Base-by-base conservation (phyloP, 2,888 invertebrate genomes). In the Hypsopygia costalis region DNA sequence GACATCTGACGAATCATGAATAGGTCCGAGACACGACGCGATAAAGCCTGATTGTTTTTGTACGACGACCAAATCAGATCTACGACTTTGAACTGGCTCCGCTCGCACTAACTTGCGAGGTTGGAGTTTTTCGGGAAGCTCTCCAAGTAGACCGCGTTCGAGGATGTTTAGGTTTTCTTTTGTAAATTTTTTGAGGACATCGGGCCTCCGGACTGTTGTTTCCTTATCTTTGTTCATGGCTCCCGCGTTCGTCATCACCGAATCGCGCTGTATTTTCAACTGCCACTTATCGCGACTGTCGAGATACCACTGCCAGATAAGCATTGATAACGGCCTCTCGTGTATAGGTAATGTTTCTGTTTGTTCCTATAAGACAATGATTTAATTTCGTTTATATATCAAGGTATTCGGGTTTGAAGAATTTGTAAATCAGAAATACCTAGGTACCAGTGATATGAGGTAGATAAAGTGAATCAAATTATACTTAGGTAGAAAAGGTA, bases 11-110 rank as follows among this genome's bases (percentile, higher is more conserved):
- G 79, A 72, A 29, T 79, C 79, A 1, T 78, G 70, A 16, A 73
- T 60, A 28, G 70, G 62, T 1, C 81, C 81, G 1, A 83, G 56
- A 51, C 82, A 86, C 31, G 81, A 62, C 8, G 87, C 80, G 49
- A 86, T 61, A 46, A 88, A 52, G 44, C 80, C 64, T 1, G 76
- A 76, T 47, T 90, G 88, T 78, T 87, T 90, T 41, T 89, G 75
- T 45, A 90, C 75, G 41, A 83, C 75, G 40, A 87, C 51, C 25
- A 74, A 71, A 42, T 65, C 63, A 8, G 79, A 79, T 58, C 81
- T 72, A 33, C 75, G 75, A 51, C 79, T 52, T 7, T 21, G 10
- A 9, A 68, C 62, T 1, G 80, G 79, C 25, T 41, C 34, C 11
- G 27, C 20, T 9, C 16, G 44, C 8, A 68, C 63, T 6, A 73